Evolutionary conservation across 2,888 invertebrate genomes (phyloP).

Genomic region (Plemyria rubiginata): DNA sequence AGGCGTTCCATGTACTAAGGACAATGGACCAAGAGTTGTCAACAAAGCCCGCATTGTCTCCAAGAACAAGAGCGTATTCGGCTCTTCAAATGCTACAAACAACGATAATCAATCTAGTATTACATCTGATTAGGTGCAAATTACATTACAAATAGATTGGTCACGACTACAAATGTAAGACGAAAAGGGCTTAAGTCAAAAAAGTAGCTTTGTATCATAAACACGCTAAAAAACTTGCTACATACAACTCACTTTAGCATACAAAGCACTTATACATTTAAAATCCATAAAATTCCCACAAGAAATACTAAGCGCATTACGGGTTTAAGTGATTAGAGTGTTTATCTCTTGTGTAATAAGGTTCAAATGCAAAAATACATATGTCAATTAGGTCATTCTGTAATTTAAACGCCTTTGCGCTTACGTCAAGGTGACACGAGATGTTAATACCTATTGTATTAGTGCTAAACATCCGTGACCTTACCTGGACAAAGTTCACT

Average conservation of each 20-base stretch:
- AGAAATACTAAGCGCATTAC: constrained; percentile 46
- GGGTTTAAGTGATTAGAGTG: constrained; percentile 49
- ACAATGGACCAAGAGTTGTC: constrained; percentile 46
- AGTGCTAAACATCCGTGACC: constrained; percentile 82
- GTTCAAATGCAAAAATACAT: constrained; percentile 45
- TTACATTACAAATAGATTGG: constrained; percentile 80
- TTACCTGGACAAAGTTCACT: constrained; percentile 81
- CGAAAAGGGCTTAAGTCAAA: constrained; percentile 42
- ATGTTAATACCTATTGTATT: constrained; percentile 80
- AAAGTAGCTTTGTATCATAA: constrained; percentile 33
- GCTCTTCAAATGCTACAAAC: constrained; percentile 57
- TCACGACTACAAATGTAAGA: constrained; percentile 64
- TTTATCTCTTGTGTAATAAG: constrained; percentile 50
- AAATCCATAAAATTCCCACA: constrained; percentile 43
- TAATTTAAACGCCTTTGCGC: constrained; percentile 67
- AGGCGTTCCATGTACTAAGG: constrained; percentile 51
- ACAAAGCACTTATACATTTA: constrained; percentile 8
- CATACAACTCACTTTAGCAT: constrained; percentile 25
- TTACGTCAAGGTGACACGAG: constrained; percentile 82
- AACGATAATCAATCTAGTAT: constrained; percentile 82
- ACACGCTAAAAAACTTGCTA: constrained; percentile 19
- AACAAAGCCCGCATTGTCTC: constrained; percentile 58
- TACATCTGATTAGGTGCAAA: constrained; percentile 83
- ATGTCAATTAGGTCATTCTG: constrained; percentile 47
- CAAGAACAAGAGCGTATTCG: constrained; percentile 70